phyloP scores from a whole-genome alignment of 1,140 invertebrate species.

The Temnothorax longispinosus region DNA sequence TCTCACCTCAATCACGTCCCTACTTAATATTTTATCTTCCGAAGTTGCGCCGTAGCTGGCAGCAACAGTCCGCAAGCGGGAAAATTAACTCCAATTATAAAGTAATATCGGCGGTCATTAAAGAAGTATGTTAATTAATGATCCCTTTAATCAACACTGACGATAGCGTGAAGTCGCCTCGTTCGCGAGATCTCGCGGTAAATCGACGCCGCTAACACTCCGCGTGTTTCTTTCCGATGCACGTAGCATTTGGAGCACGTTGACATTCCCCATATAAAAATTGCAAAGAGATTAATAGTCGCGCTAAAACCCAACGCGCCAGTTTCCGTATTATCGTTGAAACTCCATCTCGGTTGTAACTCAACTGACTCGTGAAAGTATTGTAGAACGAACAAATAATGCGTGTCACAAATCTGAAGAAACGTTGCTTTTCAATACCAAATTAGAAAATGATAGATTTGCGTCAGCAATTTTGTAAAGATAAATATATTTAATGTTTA shows the following conservation, averaged over 20 bases:
- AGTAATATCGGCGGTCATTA: conserved; percentile 39
- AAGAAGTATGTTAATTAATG: conserved; percentile 52
- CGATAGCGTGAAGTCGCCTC: conserved; percentile 4
- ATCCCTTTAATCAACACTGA: background rate
- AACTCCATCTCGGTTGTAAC: conserved; percentile 22
- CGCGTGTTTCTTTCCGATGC: background rate
- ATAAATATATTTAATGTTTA: background rate
- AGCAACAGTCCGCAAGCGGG: background rate
- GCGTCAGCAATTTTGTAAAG: background rate
- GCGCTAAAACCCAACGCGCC: background rate
- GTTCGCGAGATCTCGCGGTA: conserved; percentile 2
- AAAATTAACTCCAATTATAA: conserved; percentile 43
- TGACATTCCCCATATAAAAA: conserved; percentile 1
- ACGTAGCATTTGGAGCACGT: background rate
- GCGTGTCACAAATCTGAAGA: background rate
- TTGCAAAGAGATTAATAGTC: conserved; percentile 7
- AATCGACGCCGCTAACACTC: background rate
- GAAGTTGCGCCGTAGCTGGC: background rate
- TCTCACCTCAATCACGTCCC: conserved; percentile 22
- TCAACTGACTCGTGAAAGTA: background rate
- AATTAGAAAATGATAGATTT: background rate
- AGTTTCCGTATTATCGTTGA: background rate
- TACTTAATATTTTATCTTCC: conserved; percentile 50
- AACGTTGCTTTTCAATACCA: background rate
- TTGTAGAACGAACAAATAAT: background rate